phyloP scores from a whole-genome alignment of 1,140 invertebrate species.

The Paraescarpia echinospica region DNA sequence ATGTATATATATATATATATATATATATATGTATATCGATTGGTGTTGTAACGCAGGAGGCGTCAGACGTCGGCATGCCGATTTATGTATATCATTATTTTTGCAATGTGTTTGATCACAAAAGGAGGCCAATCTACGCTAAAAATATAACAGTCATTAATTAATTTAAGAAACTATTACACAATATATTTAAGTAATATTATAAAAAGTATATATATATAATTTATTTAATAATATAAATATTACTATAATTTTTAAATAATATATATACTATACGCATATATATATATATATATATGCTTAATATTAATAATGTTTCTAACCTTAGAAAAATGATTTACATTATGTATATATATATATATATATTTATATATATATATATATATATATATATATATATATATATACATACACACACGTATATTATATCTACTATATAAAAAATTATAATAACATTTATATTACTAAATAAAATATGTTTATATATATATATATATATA shows the following conservation, averaged over 20 bases:
- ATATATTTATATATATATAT: neutral
- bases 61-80: neutral
- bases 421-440: neutral
- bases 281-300: neutral
- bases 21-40: neutral
- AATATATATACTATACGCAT: neutral
- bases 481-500: neutral
- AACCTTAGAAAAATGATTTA: neutral
- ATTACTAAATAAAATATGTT: too few species aligned
- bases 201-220: neutral
- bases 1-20: neutral
- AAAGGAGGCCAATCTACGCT: neutral
- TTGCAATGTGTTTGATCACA: too few species aligned
- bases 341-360: neutral
- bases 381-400: neutral
- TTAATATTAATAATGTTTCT: neutral
- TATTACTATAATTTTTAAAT: neutral
- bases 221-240: neutral
- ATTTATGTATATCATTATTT: neutral
- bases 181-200: neutral
- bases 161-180: too few species aligned
- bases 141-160: neutral
- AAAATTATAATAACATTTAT: neutral
- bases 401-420: neutral
- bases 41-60: neutral